These are phyloP conservation scores for Callyntrura guangdongensis DNA, from an alignment of 2,888 invertebrate genomes.

Conservation along the genomic window DNA sequence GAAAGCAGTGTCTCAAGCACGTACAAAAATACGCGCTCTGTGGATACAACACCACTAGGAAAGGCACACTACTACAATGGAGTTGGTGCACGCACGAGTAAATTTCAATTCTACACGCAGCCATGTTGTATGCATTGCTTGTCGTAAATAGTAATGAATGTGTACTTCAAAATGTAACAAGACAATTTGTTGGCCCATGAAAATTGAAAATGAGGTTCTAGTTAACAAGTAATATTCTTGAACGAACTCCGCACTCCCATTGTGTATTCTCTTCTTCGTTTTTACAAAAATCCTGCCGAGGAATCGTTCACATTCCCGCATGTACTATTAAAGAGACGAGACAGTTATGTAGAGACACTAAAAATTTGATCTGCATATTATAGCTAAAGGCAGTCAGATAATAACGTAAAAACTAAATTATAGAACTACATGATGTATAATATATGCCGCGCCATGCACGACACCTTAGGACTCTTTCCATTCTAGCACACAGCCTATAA, in stretches of 20 bases:
- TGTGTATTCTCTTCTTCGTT: constrained; percentile 19
- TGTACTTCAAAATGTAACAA: constrained; percentile 59
- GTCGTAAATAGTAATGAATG: constrained; percentile 35
- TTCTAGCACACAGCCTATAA: constrained; percentile 64
- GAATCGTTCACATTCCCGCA: constrained; percentile 34
- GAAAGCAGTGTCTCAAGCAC: constrained; percentile 22
- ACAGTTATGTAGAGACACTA: constrained; percentile 42
- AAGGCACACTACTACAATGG: constrained; percentile 37
- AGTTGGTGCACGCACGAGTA: constrained; percentile 57
- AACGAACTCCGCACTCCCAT: constrained; percentile 51
- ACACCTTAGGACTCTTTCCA: constrained; percentile 66
- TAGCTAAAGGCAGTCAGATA: constrained; percentile 71
- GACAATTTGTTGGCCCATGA: constrained; percentile 72
- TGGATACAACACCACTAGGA: constrained; percentile 17
- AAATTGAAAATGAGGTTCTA: constrained; percentile 69
- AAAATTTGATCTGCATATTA: constrained; percentile 72
- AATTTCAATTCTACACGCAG: constrained; percentile 28
- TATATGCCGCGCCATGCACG: constrained; percentile 78
- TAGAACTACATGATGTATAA: constrained; percentile 70
- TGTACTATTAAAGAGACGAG: not conserved
- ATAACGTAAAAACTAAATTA: constrained; percentile 75
- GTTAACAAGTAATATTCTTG: constrained; percentile 64
- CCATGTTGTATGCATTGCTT: not conserved
- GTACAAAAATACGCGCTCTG: not conserved
- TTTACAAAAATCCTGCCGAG: constrained; percentile 24